Base-by-base conservation (phyloP, 2,888 invertebrate genomes). In the Lycophotia porphyrea region DNA sequence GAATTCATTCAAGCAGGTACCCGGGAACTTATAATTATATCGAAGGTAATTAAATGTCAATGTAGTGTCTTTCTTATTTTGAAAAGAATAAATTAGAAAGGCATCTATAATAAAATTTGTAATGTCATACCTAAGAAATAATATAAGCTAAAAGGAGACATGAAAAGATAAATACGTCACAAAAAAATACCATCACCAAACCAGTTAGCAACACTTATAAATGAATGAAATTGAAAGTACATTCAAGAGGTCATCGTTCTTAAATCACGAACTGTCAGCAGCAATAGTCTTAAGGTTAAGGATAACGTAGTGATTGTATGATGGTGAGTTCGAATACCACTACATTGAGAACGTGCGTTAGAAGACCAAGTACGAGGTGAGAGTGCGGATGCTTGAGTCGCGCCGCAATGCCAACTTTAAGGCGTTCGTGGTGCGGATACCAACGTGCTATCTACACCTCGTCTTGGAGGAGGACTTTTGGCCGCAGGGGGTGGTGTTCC, bases 1-100 rank as follows among this genome's bases (percentile, higher is more conserved):
- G 49, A 52, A 66, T 44, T 15, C 27, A 21, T 34, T 1, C 24
- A 18, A 13, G 1, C 15, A 18, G 8, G n/a, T 47, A 52, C 31
- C 18, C 9, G 60, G 69, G 69, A 75, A 74, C 47, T 76, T 31
- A 31, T 18, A 36, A 44, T 39, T 64, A 64, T 39, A 31, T 39
- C 4, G 44, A 74, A 44, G 13, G 34, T 60, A 44, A 47, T 60
- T 58, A 24, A 2, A 61, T 71, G 27, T 27, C 31, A 52, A 49
- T 21, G 21, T 31, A 21, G 21, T 27, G 27, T 9, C 15, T 42
- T 34, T 52, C 13, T 47, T 18, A 24, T 27, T 66, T 66, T 3
- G 72, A 39, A 39, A 31, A 24, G 31, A 31, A 21, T 13, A 67
- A 63, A 39, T 63, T n/a, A 39, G 39, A 63, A 63, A 18, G n/a